Evolutionary conservation across 2,797 vertebrate species (phyloP).

Genomic region (Scomberomorus guttatus): DNA sequence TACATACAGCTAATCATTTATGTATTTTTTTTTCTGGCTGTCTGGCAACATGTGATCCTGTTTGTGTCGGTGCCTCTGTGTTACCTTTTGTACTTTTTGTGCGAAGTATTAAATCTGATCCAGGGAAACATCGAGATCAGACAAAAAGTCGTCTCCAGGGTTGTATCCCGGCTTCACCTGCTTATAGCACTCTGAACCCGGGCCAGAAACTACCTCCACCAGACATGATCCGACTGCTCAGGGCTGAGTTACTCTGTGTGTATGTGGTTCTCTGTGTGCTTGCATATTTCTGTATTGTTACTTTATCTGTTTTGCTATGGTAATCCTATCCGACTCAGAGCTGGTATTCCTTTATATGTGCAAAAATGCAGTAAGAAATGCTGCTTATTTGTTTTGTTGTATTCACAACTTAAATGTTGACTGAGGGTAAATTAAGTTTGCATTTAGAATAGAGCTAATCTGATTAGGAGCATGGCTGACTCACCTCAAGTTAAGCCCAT

Average conservation of each 20-base stretch:
- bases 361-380: constrained; percentile 8
- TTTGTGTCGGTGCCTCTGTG: background rate
- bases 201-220: constrained; percentile 20
- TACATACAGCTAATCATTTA: background rate
- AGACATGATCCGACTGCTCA: constrained; percentile 41
- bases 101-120: constrained; percentile 15
- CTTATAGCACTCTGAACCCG: constrained; percentile 34
- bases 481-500: background rate
- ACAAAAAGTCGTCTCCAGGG: constrained; percentile 21
- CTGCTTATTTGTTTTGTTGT: constrained; percentile 20
- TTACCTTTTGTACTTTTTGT: background rate
- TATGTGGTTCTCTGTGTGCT: background rate
- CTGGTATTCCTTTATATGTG: constrained; percentile 13
- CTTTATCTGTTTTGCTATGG: constrained; percentile 31
- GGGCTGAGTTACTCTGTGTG: constrained; percentile 17
- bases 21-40: background rate
- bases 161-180: constrained; percentile 10
- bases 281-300: constrained; percentile 5
- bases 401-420: constrained; percentile 16
- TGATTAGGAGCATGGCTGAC: constrained; percentile 11
- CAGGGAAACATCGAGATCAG: constrained; percentile 30
- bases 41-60: background rate
- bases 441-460: constrained; percentile 38
- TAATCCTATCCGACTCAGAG: constrained; percentile 26
- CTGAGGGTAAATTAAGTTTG: constrained; percentile 29